Conservation (phyloP, 2,797 vertebrate genomes). For the Morus bassanus region DNA sequence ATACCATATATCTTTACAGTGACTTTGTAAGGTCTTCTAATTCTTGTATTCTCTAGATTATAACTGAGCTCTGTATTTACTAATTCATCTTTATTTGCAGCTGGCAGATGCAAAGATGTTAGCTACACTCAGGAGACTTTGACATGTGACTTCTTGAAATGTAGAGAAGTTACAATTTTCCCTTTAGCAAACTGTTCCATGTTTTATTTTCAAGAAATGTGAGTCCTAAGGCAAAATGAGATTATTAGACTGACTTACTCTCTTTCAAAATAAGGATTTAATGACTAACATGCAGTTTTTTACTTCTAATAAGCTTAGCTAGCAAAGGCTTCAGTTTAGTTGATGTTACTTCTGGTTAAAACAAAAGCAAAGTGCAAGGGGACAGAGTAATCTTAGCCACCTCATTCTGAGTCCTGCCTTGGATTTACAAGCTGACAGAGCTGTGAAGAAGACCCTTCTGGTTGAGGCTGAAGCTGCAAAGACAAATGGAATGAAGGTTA, state of each 20-base stretch:
- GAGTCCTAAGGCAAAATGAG: background rate
- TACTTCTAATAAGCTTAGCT: background rate
- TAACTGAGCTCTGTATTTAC: background rate
- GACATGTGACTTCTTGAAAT: slow-evolving; percentile 15
- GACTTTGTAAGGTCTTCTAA: background rate
- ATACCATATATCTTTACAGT: background rate
- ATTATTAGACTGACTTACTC: background rate
- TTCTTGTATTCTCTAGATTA: background rate
- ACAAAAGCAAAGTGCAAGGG: background rate
- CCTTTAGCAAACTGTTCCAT: background rate
- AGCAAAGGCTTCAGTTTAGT: background rate
- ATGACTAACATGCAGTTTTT: background rate
- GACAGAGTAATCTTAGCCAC: background rate
- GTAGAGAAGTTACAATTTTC: background rate
- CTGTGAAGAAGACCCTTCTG: background rate
- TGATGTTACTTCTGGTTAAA: background rate
- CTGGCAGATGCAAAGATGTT: slow-evolving; percentile 10
- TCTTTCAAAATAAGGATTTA: background rate
- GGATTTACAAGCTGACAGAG: background rate
- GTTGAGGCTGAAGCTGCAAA: background rate
- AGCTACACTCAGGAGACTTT: background rate
- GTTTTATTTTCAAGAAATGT: background rate
- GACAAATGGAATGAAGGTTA: background rate
- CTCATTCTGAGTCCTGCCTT: background rate
- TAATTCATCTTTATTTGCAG: slow-evolving; percentile 39